phyloP scores from a whole-genome alignment of 2,797 vertebrate genomes.

The Lycodopsis pacificus region DNA sequence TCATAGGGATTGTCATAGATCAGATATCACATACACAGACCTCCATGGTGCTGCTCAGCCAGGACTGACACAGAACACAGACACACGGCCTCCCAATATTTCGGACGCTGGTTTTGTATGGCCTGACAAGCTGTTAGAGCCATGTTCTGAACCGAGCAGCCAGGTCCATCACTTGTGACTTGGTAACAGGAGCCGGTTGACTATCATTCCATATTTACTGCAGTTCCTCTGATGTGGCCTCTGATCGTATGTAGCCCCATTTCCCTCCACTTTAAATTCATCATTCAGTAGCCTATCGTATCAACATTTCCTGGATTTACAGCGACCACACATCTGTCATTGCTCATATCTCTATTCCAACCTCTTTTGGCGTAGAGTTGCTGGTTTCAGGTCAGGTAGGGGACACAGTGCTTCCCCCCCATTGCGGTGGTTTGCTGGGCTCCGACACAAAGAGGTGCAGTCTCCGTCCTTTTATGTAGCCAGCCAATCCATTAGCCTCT shows the following conservation, averaged over 20 bases:
- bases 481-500: constrained; percentile 68
- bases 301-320: constrained; percentile 75
- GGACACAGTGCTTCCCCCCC: constrained; percentile 73
- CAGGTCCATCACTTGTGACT: constrained; percentile 56
- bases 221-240: constrained; percentile 66
- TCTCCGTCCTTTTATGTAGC: constrained; percentile 60
- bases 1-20: constrained; percentile 75
- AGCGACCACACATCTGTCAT: constrained; percentile 75
- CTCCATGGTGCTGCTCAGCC: constrained; percentile 68
- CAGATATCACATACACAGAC: constrained; percentile 74
- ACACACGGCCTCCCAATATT: constrained; percentile 64
- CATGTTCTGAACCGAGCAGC: constrained; percentile 59
- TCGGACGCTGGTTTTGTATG: constrained; percentile 62
- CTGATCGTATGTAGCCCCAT: constrained; percentile 61
- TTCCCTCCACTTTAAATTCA: constrained; percentile 69
- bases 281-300: constrained; percentile 74
- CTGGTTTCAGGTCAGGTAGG: constrained; percentile 76
- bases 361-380: constrained; percentile 67
- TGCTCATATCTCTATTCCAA: constrained; percentile 75
- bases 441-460: constrained; percentile 73
- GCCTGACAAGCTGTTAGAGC: constrained; percentile 65
- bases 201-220: constrained; percentile 60
- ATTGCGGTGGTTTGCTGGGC: constrained; percentile 72
- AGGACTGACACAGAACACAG: constrained; percentile 52
- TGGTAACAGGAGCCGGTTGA: constrained; percentile 70